Evolutionary conservation across 2,888 invertebrate species (phyloP), one percentile per base, ranked within the genome.

Genomic region (Therioaphis trifolii): DNA sequence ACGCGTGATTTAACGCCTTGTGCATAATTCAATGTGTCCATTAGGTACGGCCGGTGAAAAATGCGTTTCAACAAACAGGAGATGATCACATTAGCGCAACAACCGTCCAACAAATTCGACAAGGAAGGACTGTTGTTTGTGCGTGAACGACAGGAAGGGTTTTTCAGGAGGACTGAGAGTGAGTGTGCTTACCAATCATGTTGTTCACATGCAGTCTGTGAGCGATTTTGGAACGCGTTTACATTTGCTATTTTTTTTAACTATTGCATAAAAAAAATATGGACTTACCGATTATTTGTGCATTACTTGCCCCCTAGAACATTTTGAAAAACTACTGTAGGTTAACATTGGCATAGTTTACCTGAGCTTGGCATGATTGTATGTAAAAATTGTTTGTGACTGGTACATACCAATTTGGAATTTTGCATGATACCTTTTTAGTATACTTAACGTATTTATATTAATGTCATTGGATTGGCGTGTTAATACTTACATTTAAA

Each of bases 21-120:
- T 12, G 35, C 14, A 5, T 29, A 35, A n/a, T n/a, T 49, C 49
- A 15, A 49, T n/a, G 7, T 58, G 58, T 21, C 21, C 7, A 11
- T 58, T 21, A 82, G 72, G 7, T 15, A 12, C 21, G 24, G 24
- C 52, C 18, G 63, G 52, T 82, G 82, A 84, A 40, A 84, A 27
- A 97, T 97, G 97, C 92, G 96, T 89, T 96, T 94, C 89, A 97
- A 97, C 89, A 95, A 94, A 89, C 94, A 94, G 89, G 97, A 97
- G 89, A 90, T 98, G 87, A 91, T 93, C 86, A 93, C 94, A 84
- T 90, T 97, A 89, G 96, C 96, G 85, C 93, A 94, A 84, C 96
- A 96, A 89, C 94, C 94, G 66, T 93, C 94, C 14, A 94, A 94
- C 87, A 94, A 94, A 89, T 97, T 96, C 89, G 96, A 97, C 89